phyloP scores from a whole-genome alignment of 2,797 vertebrate species.

The Scolopax bukidnonensis region DNA sequence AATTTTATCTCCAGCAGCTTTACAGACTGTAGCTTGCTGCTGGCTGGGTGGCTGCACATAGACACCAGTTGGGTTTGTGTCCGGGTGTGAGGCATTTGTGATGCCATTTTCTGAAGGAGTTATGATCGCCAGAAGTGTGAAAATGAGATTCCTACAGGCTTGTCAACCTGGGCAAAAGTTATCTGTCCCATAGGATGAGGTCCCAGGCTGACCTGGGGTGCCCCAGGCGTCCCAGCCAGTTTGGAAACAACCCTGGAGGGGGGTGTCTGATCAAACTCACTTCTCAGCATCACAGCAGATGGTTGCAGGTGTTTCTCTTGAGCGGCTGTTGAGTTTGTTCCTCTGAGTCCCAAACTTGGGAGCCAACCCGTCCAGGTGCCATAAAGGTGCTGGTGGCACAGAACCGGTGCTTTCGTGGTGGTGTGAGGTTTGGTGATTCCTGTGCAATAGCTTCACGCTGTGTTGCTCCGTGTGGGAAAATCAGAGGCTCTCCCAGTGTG shows the following conservation, averaged over 20 bases:
- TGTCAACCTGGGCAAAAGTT: neutral
- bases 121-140: neutral
- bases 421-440: neutral
- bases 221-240: neutral
- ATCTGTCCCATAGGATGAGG: neutral
- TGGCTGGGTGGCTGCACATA: fast-evolving
- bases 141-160: neutral
- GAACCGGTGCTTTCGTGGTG: fast-evolving
- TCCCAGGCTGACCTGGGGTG: neutral
- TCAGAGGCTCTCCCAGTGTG: neutral
- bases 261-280: neutral
- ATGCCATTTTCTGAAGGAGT: neutral
- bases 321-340: neutral
- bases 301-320: neutral
- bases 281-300: neutral
- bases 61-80: neutral
- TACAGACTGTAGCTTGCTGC: neutral
- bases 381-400: fast-evolving
- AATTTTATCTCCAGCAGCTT: neutral
- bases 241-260: neutral
- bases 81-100: neutral
- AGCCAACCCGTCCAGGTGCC: neutral
- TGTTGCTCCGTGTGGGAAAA: neutral
- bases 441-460: fast-evolving
- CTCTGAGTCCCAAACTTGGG: fast-evolving